Evolutionary conservation across 2,797 vertebrate species (phyloP).

Genomic region (Lates japonicus): DNA sequence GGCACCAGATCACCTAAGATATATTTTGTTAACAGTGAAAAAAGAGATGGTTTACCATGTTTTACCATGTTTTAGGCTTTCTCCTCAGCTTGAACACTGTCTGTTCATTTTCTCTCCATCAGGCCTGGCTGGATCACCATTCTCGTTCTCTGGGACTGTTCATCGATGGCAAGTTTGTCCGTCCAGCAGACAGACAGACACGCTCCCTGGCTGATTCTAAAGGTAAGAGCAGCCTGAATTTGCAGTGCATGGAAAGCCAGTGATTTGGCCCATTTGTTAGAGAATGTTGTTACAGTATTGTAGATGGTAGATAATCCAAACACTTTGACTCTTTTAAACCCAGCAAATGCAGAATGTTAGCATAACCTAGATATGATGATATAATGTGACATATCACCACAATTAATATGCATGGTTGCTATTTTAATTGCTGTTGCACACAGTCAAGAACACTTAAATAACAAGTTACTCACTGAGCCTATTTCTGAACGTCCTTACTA

Average conservation of each 20-base stretch:
- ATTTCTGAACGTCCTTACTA: no score
- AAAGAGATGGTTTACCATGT: not conserved
- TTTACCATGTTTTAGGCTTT: not conserved
- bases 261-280: not conserved
- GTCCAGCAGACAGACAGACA: slow-evolving; percentile 62
- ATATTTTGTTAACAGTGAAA: not conserved
- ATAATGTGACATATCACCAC: no score
- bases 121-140: slow-evolving; percentile 85
- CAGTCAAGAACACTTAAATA: not conserved
- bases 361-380: not conserved
- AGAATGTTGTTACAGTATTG: not conserved
- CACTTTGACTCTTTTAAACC: no score
- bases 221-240: slow-evolving; percentile 61
- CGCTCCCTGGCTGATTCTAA: slow-evolving; percentile 64
- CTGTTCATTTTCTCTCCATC: not conserved
- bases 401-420: no score
- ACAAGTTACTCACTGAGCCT: not conserved
- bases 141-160: slow-evolving; percentile 80
- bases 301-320: not conserved
- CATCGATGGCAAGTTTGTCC: slow-evolving; percentile 78
- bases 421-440: no score
- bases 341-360: not conserved
- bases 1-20: not conserved
- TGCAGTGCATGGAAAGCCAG: fast-evolving
- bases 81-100: not conserved